Conservation (phyloP, 2,888 invertebrate genomes). For the Alloscopus bannaensis region DNA sequence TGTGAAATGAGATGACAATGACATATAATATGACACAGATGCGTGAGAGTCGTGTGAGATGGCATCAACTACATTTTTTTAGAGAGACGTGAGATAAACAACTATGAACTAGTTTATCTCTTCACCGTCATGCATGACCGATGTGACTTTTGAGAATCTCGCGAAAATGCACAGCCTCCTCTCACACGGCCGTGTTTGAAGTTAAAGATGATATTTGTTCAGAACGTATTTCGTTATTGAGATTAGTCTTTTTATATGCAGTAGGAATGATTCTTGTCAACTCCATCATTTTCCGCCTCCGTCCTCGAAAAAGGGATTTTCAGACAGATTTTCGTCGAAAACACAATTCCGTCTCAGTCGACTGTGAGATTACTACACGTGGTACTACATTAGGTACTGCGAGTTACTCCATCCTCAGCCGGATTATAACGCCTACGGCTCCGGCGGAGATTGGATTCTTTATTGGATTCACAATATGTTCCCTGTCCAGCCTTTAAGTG, state of each 20-base stretch:
- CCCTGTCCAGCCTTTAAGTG: too few relatives aligned
- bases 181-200: too few relatives aligned
- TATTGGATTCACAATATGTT: background rate
- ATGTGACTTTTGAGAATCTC: constrained; percentile 1
- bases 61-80: too few relatives aligned
- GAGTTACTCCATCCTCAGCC: too few relatives aligned
- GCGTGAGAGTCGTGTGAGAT: too few relatives aligned
- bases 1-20: constrained; percentile 13
- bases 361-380: background rate
- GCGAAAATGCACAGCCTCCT: background rate
- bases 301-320: background rate
- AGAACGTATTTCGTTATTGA: too few relatives aligned
- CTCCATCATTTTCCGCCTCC: too few relatives aligned
- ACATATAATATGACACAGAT: constrained; percentile 22
- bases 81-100: background rate
- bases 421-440: constrained; percentile 8
- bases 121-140: constrained; percentile 9
- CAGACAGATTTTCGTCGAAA: background rate
- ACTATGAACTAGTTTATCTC: too few relatives aligned
- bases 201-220: too few relatives aligned
- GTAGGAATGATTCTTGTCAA: too few relatives aligned
- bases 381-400: background rate
- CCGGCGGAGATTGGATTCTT: constrained; percentile 7
- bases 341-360: background rate
- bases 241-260: too few relatives aligned